Conservation (phyloP, 2,113 vertebrate species). For the Dolichotis patagonum region DNA sequence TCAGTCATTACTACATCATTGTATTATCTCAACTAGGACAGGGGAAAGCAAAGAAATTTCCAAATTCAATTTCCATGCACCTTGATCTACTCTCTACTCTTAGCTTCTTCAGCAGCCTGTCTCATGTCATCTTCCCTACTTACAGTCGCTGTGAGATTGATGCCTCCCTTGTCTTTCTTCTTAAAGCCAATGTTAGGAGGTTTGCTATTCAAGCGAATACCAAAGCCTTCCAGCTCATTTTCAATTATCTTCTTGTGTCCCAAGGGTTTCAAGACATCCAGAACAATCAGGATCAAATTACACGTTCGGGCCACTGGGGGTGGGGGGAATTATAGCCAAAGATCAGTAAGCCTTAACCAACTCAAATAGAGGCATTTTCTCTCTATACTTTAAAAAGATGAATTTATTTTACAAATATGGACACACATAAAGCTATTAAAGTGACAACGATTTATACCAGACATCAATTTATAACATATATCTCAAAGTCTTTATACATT, state of each 20-base stretch:
- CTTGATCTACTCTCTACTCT: background rate
- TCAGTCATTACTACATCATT: background rate
- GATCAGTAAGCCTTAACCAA: constrained; percentile 49
- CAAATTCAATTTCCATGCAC: background rate
- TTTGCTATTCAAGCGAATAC: constrained; percentile 97
- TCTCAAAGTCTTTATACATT: background rate
- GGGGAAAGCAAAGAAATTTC: background rate
- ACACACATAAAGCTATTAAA: constrained; percentile 13
- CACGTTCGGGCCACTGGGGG: constrained; percentile 96
- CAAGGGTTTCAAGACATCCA: constrained; percentile 98
- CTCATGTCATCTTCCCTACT: constrained; percentile 65
- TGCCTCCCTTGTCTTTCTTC: constrained; percentile 99
- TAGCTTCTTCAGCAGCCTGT: background rate
- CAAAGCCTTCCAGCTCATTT: constrained; percentile 98
- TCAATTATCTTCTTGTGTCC: constrained; percentile 99
- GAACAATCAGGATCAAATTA: constrained; percentile 97
- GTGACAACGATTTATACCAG: constrained; percentile 9
- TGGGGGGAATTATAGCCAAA: constrained; percentile 23
- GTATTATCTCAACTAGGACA: background rate
- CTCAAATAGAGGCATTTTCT: background rate
- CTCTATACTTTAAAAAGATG: background rate
- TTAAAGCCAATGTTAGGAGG: constrained; percentile 99
- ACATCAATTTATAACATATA: background rate
- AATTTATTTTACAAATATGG: background rate
- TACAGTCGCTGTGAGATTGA: constrained; percentile 98